These are phyloP conservation scores for Myoxocephalus aenaeus DNA, from an alignment of 2,797 vertebrate genomes.

Conservation along the genomic window DNA sequence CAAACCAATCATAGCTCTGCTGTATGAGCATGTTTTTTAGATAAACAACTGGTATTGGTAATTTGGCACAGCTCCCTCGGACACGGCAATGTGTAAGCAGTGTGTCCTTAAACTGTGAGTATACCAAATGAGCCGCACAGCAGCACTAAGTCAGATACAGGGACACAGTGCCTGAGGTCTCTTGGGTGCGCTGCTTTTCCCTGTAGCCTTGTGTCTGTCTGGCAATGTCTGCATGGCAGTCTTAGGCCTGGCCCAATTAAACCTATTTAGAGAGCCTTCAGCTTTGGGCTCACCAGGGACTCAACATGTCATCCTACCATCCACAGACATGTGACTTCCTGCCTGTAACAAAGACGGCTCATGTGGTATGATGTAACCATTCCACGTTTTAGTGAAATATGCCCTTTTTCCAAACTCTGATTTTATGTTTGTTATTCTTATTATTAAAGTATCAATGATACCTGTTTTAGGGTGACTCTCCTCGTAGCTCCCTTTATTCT, in stretches of 20 bases:
- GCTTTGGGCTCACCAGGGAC: conserved; percentile 71
- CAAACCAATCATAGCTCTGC: conserved; percentile 77
- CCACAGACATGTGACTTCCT: conserved; percentile 70
- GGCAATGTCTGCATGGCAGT: conserved; percentile 61
- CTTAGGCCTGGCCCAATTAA: conserved; percentile 76
- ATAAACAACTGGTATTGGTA: conserved; percentile 78
- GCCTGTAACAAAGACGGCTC: conserved; percentile 58
- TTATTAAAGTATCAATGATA: conserved; percentile 60
- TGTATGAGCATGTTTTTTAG: conserved; percentile 74
- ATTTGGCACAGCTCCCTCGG: conserved; percentile 73
- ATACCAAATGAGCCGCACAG: conserved; percentile 68
- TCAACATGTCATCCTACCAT: conserved; percentile 69
- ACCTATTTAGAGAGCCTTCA: conserved; percentile 79
- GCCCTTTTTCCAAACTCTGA: conserved; percentile 49
- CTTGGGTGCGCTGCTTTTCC: conserved; percentile 69
- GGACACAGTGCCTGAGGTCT: conserved; percentile 66
- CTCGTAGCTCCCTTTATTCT: conserved; percentile 60
- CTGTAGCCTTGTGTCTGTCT: conserved; percentile 67
- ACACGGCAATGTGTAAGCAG: conserved; percentile 61
- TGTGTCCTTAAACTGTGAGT: conserved; percentile 71
- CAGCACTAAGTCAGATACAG: conserved; percentile 50
- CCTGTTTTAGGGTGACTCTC: conserved; percentile 58
- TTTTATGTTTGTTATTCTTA: conserved; percentile 63
- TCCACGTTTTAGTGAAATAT: conserved; percentile 57
- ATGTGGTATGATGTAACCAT: conserved; percentile 71